Base-by-base conservation (phyloP, 2,797 vertebrate genomes). In the Lemur catta region DNA sequence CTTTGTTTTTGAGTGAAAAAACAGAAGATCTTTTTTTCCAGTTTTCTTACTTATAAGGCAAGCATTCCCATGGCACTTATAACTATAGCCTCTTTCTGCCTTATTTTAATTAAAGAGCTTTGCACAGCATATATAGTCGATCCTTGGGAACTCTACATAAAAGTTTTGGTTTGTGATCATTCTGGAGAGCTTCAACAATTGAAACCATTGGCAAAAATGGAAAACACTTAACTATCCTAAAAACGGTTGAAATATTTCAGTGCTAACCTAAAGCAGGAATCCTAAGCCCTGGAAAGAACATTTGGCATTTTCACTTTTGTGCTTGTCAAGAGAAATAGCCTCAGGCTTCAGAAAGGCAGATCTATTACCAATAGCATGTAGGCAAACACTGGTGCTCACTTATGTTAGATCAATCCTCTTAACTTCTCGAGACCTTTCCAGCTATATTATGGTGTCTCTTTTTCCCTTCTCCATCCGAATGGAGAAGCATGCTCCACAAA, bases 71-170 rank as follows among this genome's bases (percentile, higher is more conserved):
- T 92, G 97, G 84, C 98, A 97, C 97, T 97, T 98, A 96, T 63
- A 97, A 96, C 84, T 67, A 28, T 93, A 93, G 91, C 72, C 50
- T 95, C 92, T 97, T 93, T 90, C 97, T 96, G 84, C 89, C 96
- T 93, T 97, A 81, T 98, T 97, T 98, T 98, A 98, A 98, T 98
- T 98, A 97, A 98, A 97, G 96, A 98, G 15, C 30, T 38, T 98
- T 96, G n/a, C 24, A 90, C 97, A 95, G 93, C 87, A 96, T 94
- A 69, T 98, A 90, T 97, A 94, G 95, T 97, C 97, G 91, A 97
- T 97, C 97, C 97, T 97, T 98, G 96, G 95, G 93, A 97, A 95
- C 84, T 55, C 97, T 97, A 98, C 63, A 71, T 90, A 65, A 75
- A 96, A 97, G 94, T 98, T 97, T 97, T 38, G 81, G 48, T 11